A percentile compares a stretch with the other conserved stretches of the same genome.
phyloP scores from a whole-genome alignment of 2,113 vertebrate species.

The Marcusenius ussheri region DNA sequence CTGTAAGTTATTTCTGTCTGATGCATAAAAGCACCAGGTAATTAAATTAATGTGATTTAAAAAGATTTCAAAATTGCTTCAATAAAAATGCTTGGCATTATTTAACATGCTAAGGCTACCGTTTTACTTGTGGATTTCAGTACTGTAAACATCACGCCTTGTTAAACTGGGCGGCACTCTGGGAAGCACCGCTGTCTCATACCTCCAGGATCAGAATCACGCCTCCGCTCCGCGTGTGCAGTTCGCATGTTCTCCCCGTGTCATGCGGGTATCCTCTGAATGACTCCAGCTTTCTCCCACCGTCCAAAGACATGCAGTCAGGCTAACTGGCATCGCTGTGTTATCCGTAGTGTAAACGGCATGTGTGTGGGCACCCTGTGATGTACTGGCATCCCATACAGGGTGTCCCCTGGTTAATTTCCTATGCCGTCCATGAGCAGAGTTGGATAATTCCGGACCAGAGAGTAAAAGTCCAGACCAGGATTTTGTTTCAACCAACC shows the following conservation, averaged over 20 bases:
- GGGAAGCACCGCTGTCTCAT: not conserved
- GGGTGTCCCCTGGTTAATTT: not conserved
- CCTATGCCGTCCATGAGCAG: not conserved
- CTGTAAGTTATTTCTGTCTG: not conserved
- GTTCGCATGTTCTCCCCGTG: not conserved
- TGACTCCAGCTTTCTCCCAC: not conserved
- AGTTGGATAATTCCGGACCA: no score
- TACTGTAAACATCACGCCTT: not conserved
- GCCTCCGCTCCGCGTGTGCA: not conserved
- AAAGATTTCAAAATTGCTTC: not conserved
- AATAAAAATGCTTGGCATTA: not conserved
- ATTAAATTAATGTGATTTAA: not conserved
- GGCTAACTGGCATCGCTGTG: not conserved
- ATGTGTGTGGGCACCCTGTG: not conserved
- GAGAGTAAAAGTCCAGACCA: no score
- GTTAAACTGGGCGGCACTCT: not conserved
- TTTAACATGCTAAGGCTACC: not conserved
- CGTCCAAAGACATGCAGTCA: not conserved
- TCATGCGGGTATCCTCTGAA: not conserved
- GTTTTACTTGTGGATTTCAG: not conserved
- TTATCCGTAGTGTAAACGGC: not conserved
- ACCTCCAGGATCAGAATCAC: not conserved
- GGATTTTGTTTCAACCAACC: no score
- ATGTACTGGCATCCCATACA: not conserved
- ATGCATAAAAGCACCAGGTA: not conserved